Conservation (phyloP, 2,888 invertebrate genomes). For the Actias luna region DNA sequence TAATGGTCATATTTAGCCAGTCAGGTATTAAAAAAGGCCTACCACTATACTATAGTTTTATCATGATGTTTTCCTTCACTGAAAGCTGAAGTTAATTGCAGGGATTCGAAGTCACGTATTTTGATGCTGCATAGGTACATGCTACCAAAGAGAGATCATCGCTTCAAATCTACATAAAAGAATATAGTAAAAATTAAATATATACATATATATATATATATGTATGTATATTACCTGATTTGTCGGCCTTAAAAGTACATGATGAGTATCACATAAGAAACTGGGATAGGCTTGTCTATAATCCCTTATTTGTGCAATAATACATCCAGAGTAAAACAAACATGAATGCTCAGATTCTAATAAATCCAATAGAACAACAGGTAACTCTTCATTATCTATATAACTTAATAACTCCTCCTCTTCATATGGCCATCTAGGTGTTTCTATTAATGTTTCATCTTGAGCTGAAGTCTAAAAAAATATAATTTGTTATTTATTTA, state of each 20-base stretch:
- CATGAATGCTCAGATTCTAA: constrained; percentile 91
- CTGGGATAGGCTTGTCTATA: constrained; percentile 91
- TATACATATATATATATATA: constrained; percentile 1
- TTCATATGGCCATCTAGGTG: constrained; percentile 92
- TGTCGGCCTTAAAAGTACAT: constrained; percentile 93
- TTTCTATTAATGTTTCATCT: constrained; percentile 88
- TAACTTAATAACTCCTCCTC: constrained; percentile 93
- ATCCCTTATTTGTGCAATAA: constrained; percentile 95
- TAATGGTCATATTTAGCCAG: too few relatives aligned
- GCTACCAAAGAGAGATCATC: too few relatives aligned
- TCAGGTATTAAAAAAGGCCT: too few relatives aligned
- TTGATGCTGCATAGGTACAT: too few relatives aligned
- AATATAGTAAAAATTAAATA: not conserved
- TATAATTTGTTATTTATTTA: constrained; percentile 5
- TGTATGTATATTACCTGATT: constrained; percentile 84
- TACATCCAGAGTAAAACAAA: constrained; percentile 95
- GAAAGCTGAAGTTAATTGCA: too few relatives aligned
- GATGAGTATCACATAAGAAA: constrained; percentile 90
- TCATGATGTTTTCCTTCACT: too few relatives aligned
- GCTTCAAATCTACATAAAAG: too few relatives aligned
- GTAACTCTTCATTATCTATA: constrained; percentile 95
- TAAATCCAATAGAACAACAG: constrained; percentile 91
- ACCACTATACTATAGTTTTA: too few relatives aligned
- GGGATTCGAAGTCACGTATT: too few relatives aligned
- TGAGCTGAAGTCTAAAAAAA: constrained; percentile 50